phyloP scores from a whole-genome alignment of 2,797 vertebrate species.

The Phataginus tetradactyla region DNA sequence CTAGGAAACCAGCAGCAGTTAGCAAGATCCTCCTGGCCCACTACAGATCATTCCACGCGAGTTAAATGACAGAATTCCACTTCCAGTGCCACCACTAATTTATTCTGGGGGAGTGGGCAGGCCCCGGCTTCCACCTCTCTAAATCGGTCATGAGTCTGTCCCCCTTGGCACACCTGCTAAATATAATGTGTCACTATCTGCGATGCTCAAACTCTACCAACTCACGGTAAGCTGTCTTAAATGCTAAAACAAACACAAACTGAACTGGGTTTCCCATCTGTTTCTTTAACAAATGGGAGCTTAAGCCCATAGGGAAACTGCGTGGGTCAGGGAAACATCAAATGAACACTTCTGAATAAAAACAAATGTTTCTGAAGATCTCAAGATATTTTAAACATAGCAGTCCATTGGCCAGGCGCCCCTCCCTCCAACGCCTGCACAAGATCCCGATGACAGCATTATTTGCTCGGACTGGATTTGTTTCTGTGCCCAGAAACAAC shows the following conservation, averaged over 20 bases:
- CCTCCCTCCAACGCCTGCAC: conserved; percentile 57
- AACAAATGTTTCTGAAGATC: conserved; percentile 80
- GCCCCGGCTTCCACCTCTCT: not conserved
- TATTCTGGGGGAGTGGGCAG: not conserved
- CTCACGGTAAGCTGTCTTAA: conserved; percentile 60
- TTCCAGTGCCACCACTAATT: not conserved
- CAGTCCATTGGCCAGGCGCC: conserved; percentile 40
- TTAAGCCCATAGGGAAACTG: conserved; percentile 74
- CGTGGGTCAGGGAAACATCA: conserved; percentile 77
- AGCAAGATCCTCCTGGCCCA: not conserved
- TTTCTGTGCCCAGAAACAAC: conserved; percentile 75
- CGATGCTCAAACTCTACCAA: conserved; percentile 2
- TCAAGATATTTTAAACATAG: conserved; percentile 73
- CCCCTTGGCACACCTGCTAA: not conserved
- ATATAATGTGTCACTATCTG: not conserved
- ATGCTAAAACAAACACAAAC: conserved; percentile 76
- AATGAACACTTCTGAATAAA: conserved; percentile 80
- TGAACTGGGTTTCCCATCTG: conserved; percentile 67
- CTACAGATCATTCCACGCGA: not conserved
- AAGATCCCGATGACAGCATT: conserved; percentile 77
- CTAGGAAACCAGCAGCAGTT: not conserved
- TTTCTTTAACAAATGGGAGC: conserved; percentile 78
- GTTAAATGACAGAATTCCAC: not conserved
- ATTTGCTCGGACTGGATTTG: conserved; percentile 76
- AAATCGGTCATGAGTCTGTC: not conserved